Evolutionary conservation across 2,113 vertebrate genomes (phyloP).

Genomic region (Cryptomyrus ogoouensis): DNA sequence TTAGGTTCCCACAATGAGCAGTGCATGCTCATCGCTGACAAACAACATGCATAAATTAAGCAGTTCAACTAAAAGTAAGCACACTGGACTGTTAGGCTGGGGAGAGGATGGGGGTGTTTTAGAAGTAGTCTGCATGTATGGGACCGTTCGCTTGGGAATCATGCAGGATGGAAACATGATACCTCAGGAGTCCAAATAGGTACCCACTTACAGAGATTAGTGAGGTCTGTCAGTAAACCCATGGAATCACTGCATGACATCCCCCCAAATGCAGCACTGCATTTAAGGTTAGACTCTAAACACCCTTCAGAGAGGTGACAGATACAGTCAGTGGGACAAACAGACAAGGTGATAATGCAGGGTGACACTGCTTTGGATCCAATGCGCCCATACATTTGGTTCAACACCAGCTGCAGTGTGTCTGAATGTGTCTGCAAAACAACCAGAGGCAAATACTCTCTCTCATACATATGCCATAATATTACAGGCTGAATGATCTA

Average conservation of each 20-base stretch:
- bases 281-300: not conserved
- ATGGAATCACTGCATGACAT: not conserved
- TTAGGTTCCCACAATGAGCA: not conserved
- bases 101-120: not conserved
- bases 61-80: not conserved
- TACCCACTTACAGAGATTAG: not conserved
- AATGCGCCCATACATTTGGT: not conserved
- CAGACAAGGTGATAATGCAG: not conserved
- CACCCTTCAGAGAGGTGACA: not conserved
- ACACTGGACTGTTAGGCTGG: not conserved
- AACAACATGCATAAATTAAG: not conserved
- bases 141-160: not conserved
- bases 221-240: not conserved
- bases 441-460: not conserved
- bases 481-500: not conserved
- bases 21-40: not conserved
- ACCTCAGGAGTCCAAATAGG: not conserved
- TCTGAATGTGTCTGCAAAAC: not conserved
- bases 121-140: not conserved
- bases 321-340: not conserved
- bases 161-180: not conserved
- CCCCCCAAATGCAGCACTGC: not conserved
- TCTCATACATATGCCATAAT: not conserved
- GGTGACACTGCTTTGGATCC: not conserved
- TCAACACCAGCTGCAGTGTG: not conserved